Evolutionary conservation across 1,140 invertebrate species (phyloP), one percentile per base, ranked within the genome.

Genomic region (Grapholita molesta): DNA sequence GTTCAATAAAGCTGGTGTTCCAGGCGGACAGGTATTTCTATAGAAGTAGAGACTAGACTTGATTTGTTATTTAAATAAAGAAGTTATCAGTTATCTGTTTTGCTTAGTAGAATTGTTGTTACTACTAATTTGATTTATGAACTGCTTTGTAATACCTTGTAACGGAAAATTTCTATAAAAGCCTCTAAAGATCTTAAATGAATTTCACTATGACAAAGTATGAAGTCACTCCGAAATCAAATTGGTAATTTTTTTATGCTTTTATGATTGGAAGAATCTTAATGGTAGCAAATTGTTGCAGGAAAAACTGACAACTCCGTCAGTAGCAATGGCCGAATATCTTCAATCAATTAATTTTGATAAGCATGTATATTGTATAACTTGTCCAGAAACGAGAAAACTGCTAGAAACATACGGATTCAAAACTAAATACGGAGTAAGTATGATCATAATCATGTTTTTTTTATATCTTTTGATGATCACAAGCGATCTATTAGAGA

Each of bases 391-490:
- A 71, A 89, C 88, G 0, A 70, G 82, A 6, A 66, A 70, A 8
- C 66, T 87, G 9, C 48, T 93, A 12, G 75, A 85, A 8, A 75
- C 78, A 24, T 68, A 90, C 32, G 93, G 92, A 8, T 88, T 87
- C 53, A 73, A 88, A 73, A 81, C 89, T 2, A 81, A 91, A 69
- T 82, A 87, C 30, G 93, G 93, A 2, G 93, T 93, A 75, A 88
- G 88, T 79, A 28, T 64, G 25, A 23, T 66, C 7, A 15, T 28
- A 6, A 6, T n/a, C n/a, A n/a, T n/a, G n/a, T n/a, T n/a, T n/a
- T n/a, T n/a, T n/a, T n/a, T n/a, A n/a, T n/a, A n/a, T n/a, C n/a
- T n/a, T n/a, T n/a, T n/a, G n/a, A n/a, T n/a, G n/a, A n/a, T n/a
- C n/a, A n/a, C n/a, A n/a, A n/a, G n/a, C n/a, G n/a, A n/a, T n/a